A percentile compares a stretch with the other conserved stretches of the same genome.
Conservation (phyloP, 1,140 invertebrate species). For the Danaus melanippus region DNA sequence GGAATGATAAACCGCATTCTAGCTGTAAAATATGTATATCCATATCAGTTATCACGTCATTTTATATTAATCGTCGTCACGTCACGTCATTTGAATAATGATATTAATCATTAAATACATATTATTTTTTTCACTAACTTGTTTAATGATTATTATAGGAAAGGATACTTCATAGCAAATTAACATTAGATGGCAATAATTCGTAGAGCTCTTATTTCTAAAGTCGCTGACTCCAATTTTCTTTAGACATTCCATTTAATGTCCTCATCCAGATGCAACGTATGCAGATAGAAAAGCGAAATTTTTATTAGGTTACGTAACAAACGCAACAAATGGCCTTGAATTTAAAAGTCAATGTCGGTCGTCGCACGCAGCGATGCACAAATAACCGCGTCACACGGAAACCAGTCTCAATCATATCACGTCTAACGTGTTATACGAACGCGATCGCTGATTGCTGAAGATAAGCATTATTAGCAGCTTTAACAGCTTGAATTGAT, state of each 20-base stretch:
- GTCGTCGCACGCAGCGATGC: slow-evolving; percentile 30
- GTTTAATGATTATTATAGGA: no score
- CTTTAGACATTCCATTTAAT: no score
- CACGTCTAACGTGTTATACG: slow-evolving; percentile 13
- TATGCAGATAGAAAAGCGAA: no score
- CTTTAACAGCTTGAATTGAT: no score
- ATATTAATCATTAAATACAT: slow-evolving; percentile 34
- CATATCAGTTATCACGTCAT: not conserved
- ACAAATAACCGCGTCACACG: slow-evolving; percentile 35
- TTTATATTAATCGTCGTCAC: not conserved
- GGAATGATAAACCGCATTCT: slow-evolving; percentile 8
- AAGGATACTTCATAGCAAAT: no score
- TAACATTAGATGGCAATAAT: no score
- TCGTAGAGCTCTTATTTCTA: no score
- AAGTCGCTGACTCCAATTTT: no score
- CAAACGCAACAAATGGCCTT: slow-evolving; percentile 33
- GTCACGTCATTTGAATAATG: slow-evolving; percentile 7
- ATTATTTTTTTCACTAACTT: no score
- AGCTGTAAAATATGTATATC: not conserved
- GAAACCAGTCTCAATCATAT: slow-evolving; percentile 20
- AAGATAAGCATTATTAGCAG: slow-evolving; percentile 5
- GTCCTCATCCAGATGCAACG: no score
- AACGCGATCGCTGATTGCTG: slow-evolving; percentile 6
- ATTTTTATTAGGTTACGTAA: no score
- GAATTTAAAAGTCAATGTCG: slow-evolving; percentile 39